Conservation (phyloP, 2,888 invertebrate genomes). For the Mamestra brassicae region DNA sequence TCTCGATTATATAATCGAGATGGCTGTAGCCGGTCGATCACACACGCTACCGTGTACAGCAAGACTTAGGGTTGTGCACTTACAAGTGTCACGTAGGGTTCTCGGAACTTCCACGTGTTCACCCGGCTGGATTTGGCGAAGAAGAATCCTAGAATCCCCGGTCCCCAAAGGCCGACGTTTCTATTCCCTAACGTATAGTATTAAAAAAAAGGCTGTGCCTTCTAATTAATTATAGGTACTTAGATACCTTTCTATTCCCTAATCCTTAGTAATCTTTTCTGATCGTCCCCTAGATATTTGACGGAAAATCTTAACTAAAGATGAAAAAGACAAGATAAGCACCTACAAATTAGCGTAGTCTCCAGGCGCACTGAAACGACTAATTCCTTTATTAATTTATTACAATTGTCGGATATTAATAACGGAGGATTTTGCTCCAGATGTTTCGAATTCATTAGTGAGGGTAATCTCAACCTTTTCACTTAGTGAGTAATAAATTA, state of each 20-base stretch:
- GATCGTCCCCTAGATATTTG: not conserved
- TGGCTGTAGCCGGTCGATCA: no score
- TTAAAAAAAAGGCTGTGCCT: not conserved
- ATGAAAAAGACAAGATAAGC: not conserved
- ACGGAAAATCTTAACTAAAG: constrained; percentile 6
- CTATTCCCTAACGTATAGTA: not conserved
- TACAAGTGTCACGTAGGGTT: no score
- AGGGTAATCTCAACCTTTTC: constrained; percentile 53
- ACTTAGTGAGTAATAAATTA: constrained; percentile 48
- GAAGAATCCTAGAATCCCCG: no score
- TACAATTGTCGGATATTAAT: constrained; percentile 67
- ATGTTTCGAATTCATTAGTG: constrained; percentile 68
- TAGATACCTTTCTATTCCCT: not conserved
- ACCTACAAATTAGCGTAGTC: constrained; percentile 26
- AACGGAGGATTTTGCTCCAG: constrained; percentile 61
- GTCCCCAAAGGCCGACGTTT: no score
- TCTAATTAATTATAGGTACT: not conserved
- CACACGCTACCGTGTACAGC: no score
- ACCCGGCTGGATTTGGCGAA: no score
- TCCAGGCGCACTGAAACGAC: constrained; percentile 33
- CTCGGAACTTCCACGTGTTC: no score
- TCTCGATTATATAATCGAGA: no score
- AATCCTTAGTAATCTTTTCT: not conserved
- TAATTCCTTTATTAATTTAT: constrained; percentile 67
- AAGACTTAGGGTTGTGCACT: no score